Evolutionary conservation across 2,113 vertebrate genomes (phyloP).

Genomic region (Paratilapia polleni): DNA sequence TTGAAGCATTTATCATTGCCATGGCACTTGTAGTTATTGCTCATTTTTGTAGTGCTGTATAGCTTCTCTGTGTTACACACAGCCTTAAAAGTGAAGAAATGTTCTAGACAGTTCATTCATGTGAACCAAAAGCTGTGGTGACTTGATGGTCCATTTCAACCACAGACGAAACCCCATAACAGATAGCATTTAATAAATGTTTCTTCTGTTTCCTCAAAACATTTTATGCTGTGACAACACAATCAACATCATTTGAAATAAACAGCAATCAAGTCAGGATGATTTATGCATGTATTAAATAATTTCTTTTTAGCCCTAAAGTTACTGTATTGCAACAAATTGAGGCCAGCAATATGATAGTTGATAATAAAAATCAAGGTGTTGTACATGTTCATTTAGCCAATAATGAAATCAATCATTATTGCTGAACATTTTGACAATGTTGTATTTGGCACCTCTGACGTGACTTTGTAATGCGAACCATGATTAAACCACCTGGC

Average conservation of each 20-base stretch:
- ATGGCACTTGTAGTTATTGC: conserved; percentile 27
- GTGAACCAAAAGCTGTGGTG: conserved; percentile 37
- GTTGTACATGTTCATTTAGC: background rate
- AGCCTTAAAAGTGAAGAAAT: conserved; percentile 22
- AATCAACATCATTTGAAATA: conserved; percentile 15
- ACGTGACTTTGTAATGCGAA: background rate
- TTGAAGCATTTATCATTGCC: conserved; percentile 50
- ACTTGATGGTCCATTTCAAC: conserved; percentile 66
- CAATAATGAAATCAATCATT: background rate
- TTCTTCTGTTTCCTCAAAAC: conserved; percentile 32
- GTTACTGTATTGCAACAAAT: background rate
- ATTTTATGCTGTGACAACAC: conserved; percentile 9
- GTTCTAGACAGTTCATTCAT: conserved; percentile 21
- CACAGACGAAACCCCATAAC: conserved; percentile 50
- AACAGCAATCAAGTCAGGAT: conserved; percentile 5
- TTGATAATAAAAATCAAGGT: background rate
- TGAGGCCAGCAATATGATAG: background rate
- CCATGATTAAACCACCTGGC: background rate
- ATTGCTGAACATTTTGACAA: background rate
- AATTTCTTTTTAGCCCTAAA: background rate
- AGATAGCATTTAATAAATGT: conserved; percentile 43
- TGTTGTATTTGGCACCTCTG: background rate
- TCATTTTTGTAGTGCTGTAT: conserved; percentile 40
- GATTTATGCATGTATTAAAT: background rate
- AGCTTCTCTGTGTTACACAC: conserved; percentile 24